Conservation (phyloP, 2,113 vertebrate species). For the Acrocephalus kingi region DNA sequence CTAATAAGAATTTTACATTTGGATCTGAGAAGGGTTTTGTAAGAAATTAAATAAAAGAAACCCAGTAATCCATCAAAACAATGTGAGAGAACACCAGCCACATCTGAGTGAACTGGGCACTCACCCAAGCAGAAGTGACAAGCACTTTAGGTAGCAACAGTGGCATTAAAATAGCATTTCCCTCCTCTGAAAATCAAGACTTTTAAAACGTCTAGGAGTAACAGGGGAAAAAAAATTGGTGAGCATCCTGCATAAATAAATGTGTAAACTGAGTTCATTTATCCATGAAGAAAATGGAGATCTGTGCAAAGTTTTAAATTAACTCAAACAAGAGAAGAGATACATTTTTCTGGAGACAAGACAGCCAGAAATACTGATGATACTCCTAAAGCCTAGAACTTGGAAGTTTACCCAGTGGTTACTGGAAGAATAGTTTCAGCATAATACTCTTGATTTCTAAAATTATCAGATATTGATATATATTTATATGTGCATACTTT, state of each 20-base stretch:
- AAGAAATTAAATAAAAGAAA: not conserved
- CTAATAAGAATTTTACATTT: not conserved
- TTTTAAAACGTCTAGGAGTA: not conserved
- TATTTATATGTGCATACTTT: not conserved
- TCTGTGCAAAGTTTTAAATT: not conserved
- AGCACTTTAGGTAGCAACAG: not conserved
- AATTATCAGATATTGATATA: not conserved
- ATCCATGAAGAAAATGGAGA: not conserved
- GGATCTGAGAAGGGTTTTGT: not conserved
- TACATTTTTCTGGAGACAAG: not conserved
- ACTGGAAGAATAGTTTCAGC: not conserved
- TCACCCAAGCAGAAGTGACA: not conserved
- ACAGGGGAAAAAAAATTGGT: not conserved
- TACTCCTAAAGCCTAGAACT: not conserved
- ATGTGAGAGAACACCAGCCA: not conserved
- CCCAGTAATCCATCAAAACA: not conserved
- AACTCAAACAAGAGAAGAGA: not conserved
- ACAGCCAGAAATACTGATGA: not conserved
- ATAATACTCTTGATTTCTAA: not conserved
- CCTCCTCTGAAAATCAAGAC: not conserved
- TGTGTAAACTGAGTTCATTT: not conserved
- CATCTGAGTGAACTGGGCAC: not conserved
- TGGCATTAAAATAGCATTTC: not conserved
- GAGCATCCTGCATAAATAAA: not conserved
- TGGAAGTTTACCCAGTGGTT: not conserved